These are phyloP conservation scores for Aporophyla lueneburgensis DNA, from an alignment of 2,888 invertebrate genomes.

Conservation along the genomic window DNA sequence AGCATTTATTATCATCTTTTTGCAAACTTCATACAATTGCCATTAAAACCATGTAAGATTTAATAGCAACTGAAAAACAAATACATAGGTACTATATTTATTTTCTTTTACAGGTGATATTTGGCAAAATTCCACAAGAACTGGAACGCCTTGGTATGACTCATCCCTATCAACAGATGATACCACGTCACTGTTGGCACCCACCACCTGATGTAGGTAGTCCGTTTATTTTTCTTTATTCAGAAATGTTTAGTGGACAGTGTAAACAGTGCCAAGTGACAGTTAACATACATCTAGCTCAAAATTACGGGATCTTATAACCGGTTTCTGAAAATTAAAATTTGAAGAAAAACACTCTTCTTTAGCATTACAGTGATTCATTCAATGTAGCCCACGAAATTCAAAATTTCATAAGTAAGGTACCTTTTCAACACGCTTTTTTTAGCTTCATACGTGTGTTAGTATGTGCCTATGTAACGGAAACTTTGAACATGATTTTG, in stretches of 20 bases:
- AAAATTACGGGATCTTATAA: no score
- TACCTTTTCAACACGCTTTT: no score
- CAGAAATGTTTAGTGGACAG: neutral
- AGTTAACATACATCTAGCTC: neutral
- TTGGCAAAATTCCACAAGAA: conserved; percentile 1
- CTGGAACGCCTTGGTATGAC: neutral
- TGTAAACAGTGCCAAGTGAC: neutral
- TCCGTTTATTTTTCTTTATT: neutral
- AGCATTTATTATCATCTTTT: neutral
- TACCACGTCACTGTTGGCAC: conserved; percentile 42
- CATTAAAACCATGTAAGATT: neutral
- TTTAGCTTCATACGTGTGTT: no score
- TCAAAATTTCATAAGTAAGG: neutral
- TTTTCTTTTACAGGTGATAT: conserved; percentile 16
- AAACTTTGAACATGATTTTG: no score
- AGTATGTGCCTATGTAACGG: no score
- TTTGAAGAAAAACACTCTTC: no score
- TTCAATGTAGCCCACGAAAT: neutral
- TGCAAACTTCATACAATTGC: neutral
- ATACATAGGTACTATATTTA: no score
- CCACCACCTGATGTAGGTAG: conserved; percentile 25
- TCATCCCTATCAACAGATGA: conserved; percentile 35
- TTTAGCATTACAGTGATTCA: no score
- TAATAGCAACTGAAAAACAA: no score
- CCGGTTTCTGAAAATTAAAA: neutral